Base-by-base conservation (phyloP, 2,888 invertebrate species). In the Patella pellucida region DNA sequence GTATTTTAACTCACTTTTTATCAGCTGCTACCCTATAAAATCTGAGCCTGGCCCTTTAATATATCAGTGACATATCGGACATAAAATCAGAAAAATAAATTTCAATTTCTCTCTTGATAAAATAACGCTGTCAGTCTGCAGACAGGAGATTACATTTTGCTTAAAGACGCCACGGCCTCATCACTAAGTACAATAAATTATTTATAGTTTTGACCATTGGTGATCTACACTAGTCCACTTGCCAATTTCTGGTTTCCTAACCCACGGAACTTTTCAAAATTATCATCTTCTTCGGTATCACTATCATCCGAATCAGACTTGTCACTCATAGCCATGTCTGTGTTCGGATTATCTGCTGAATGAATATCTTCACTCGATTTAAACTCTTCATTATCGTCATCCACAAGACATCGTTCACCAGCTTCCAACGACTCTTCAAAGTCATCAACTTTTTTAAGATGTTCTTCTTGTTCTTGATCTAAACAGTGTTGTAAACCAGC, bases 401-500 rank as follows among this genome's bases (percentile, higher is more conserved):
- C 71, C 5, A 62, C 71, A 23, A 50, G 23, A 52, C 27, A 69
- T 31, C 50, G 68, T 52, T 62, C 62, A 2, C 67, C 41, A 41
- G 76, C 75, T 16, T 41, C 51, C 51, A 54, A 69, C 52, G 71
- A 68, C 71, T 75, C 76, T 72, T 72, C 31, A 12, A 41, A n/a
- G 19, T 52, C 68, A 16, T 50, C 56, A 19, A 68, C 74, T 69
- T 41, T 62, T 50, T 76, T 80, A 54, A 79, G 78, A 23, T 79
- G 70, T 51, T 81, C 80, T 62, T 81, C 91, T 77, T 91, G 91
- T 78, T 90, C 82, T 67, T 84, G 92, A 91, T 90, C 94, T 91
- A 95, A 93, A 89, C 95, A 94, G 84, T 95, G 94, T 89, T 98
- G 97, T 77, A 98, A 93, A 3, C 97, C 98, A 4, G 97, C 95